These are phyloP conservation scores for Pedionomus torquatus DNA, from an alignment of 2,113 vertebrate genomes.

Conservation along the genomic window DNA sequence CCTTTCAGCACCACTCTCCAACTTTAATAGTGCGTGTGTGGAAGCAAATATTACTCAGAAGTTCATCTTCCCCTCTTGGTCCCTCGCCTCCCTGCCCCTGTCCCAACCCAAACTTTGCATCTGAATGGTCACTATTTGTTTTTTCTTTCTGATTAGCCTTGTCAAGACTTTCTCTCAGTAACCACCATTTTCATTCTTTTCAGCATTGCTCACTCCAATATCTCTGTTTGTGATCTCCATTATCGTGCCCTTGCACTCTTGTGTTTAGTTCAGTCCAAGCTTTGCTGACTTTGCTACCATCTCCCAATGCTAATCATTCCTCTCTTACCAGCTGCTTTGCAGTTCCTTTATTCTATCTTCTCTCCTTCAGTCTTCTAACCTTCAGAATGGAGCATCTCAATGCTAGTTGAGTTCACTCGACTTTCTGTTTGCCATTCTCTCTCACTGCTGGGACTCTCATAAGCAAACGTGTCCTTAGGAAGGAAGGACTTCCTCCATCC, in stretches of 20 bases:
- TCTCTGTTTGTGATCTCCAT: background rate
- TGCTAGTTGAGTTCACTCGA: background rate
- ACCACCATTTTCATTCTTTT: background rate
- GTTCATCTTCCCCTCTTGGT: background rate
- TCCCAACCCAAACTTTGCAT: background rate
- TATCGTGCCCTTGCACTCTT: fast-evolving
- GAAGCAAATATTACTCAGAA: slow-evolving; percentile 27
- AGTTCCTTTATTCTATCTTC: background rate
- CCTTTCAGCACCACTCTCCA: slow-evolving; percentile 49
- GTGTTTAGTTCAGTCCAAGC: background rate
- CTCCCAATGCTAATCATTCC: background rate
- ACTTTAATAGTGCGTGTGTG: background rate
- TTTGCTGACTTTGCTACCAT: background rate
- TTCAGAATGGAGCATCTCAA: background rate
- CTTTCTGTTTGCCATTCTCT: background rate
- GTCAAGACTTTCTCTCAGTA: background rate
- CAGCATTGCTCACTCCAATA: background rate
- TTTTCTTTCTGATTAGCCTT: background rate
- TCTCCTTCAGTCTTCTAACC: background rate
- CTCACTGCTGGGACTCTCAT: fast-evolving
- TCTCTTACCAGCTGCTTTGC: background rate
- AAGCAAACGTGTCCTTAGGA: background rate
- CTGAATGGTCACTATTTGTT: background rate
- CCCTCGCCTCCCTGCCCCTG: background rate
- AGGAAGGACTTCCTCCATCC: background rate